A percentile compares a stretch with the other conserved stretches of the same genome.
phyloP scores from a whole-genome alignment of 2,113 vertebrate genomes.

The Ancistrus triradiatus region DNA sequence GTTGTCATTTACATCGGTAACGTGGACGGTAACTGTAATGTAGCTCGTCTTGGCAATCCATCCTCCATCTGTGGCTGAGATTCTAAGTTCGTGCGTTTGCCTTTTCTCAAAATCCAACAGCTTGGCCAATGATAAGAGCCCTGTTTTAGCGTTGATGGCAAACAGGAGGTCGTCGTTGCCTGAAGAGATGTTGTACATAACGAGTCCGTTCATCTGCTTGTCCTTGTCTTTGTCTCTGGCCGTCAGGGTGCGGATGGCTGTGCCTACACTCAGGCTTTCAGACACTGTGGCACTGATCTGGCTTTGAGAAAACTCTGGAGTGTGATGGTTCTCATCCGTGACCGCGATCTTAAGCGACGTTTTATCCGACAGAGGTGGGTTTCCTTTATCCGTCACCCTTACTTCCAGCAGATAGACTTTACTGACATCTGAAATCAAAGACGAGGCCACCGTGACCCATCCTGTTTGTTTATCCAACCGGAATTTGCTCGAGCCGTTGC shows the following conservation, averaged over 20 bases:
- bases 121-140: conserved; percentile 75
- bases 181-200: conserved; percentile 82
- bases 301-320: conserved; percentile 91
- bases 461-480: conserved; percentile 80
- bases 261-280: conserved; percentile 80
- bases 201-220: conserved; percentile 79
- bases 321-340: conserved; percentile 94
- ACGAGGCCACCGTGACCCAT: conserved; percentile 85
- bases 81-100: conserved; percentile 80
- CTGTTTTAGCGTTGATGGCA: conserved; percentile 81
- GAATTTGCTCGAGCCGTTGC: conserved; percentile 78
- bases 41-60: conserved; percentile 90
- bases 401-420: conserved; percentile 78
- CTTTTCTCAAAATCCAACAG: conserved; percentile 84
- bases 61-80: conserved; percentile 86
- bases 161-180: conserved; percentile 84
- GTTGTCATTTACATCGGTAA: conserved; percentile 93
- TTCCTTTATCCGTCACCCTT: conserved; percentile 86
- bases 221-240: conserved; percentile 88
- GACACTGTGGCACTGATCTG: conserved; percentile 79
- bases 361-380: conserved; percentile 80
- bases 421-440: conserved; percentile 80
- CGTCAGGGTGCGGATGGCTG: conserved; percentile 78
- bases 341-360: conserved; percentile 77
- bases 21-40: conserved; percentile 77